Evolutionary conservation across 53 echinoderm and acorn worm genomes (phyloP).

Genomic region (Antedon mediterranea): DNA sequence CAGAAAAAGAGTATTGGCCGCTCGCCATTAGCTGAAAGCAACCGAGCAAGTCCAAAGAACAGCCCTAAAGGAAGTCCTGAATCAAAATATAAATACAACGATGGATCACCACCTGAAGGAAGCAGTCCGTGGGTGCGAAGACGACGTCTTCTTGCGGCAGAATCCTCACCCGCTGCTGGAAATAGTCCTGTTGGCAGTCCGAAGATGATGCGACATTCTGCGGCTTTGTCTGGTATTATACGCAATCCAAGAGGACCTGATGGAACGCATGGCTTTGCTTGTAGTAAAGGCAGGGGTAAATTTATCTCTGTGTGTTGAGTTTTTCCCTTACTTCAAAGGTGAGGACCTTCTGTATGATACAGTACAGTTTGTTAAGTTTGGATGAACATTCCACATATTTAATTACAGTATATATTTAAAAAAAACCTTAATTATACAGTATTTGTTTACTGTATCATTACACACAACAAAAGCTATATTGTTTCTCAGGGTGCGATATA

Average conservation of each 20-base stretch:
- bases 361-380: background rate
- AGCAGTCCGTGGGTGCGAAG: slow-evolving; percentile 71
- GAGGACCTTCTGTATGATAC: background rate
- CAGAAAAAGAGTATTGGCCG: slow-evolving; percentile 53
- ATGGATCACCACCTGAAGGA: slow-evolving; percentile 29
- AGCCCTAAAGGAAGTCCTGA: slow-evolving; percentile 83
- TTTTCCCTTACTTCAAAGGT: background rate
- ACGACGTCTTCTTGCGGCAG: slow-evolving; percentile 44
- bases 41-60: slow-evolving; percentile 30
- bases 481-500: background rate
- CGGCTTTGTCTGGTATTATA: background rate
- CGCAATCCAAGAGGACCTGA: background rate
- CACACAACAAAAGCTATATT: background rate
- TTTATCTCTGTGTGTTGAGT: background rate
- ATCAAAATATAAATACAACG: slow-evolving; percentile 54
- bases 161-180: background rate
- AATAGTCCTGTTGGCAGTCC: background rate
- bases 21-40: slow-evolving; percentile 34
- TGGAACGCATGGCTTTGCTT: background rate
- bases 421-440: background rate
- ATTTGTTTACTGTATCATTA: background rate
- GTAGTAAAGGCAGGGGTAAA: background rate
- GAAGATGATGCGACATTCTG: background rate
- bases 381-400: background rate
- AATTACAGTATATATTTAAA: background rate